Base-by-base conservation (phyloP, 2,888 invertebrate genomes). In the Cosmia trapezina region DNA sequence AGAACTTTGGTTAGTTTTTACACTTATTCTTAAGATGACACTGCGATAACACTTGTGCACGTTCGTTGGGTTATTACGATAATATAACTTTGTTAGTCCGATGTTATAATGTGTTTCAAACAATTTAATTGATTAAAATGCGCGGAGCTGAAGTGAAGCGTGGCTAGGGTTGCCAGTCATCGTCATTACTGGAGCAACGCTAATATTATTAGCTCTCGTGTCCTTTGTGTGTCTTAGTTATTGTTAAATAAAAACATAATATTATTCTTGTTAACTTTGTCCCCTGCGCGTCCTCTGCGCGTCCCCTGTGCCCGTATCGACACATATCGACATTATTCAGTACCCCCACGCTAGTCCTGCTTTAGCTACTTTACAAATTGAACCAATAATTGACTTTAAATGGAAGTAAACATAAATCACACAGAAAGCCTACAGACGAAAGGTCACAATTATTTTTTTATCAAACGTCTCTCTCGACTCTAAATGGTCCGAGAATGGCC, bases 341-440 rank as follows among this genome's bases (percentile, higher is more conserved):
- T 33, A 19, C 22, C 28, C 12, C 33, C 33, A 12, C 54, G 28
- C 47, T 43, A 17, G 33, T 4, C 22, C 22, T 8, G 28, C 33
- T 14, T 33, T 43, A 67, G 37, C 22, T 37, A 81, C 12, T 51
- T 65, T 57, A 17, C 14, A 80, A 62, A 63, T 77, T 28, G 49
- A 74, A 76, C n/a, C 19, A 64, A 61, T 61, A 53, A 4, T 61
- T 2, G 28, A n/a, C 12, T 22, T 57, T 47, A 56, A 64, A 60
- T 28, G 11, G 14, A 53, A 9, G 37, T 43, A 47, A 47, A 60
- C n/a, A 61, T 69, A 56, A 56, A 60, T 61, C 37, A 64, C 37
- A 28, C n/a, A 43, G 49, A 53, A 60, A 49, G n/a, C 17, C 19
- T 51, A 45, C 43, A 61, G 28, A 73, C 14, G 37, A 53, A 62